Base-by-base conservation (phyloP, 2,888 invertebrate genomes). In the Nomada fucata region DNA sequence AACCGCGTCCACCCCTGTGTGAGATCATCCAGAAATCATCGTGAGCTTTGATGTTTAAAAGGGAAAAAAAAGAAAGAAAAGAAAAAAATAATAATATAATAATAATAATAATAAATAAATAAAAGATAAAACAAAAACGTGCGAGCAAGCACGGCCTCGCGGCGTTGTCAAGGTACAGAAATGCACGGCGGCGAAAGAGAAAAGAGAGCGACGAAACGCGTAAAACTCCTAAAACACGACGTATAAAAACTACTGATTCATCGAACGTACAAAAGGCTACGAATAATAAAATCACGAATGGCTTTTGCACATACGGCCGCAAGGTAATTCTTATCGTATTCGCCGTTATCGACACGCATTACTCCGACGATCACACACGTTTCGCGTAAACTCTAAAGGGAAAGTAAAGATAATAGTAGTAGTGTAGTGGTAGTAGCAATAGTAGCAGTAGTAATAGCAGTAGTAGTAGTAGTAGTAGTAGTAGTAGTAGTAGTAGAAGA, bases 271-370 rank as follows among this genome's bases (percentile, higher is more conserved):
- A 57, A 67, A 68, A 53, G 18, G 50, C 36, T 67, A 71, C 61
- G 55, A 72, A 53, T 60, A 65, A 72, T 79, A 80, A 80, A 80
- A 80, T 80, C 60, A 72, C 71, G 79, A 79, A 72, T 61, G 63
- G 67, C 67, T 18, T 61, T 68, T 69, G 55, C 75, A 64, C 68
- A 26, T 57, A 74, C 26, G 23, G 42, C 68, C 68, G 78, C 57
- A 20, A 55, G 10, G 11, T 42, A 63, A 65, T 74, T 20, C 50
- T 20, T 20, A n/a, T 57, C 26, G 42, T 57, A 70, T 36, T 23
- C 23, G 61, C 26, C 60, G 60, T 23, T 11, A 57, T 20, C 20
- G 26, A 50, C 59, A 59, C 42, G 20, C n/a, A 42, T n/a, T 13
- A 29, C 36, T 65, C 18, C 60, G 47, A 60, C 65, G 29, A 60